A percentile compares a stretch with the other conserved stretches of the same genome.
Evolutionary conservation across 1,140 invertebrate genomes (phyloP).

Genomic region (Daktulosphaira vitifoliae): DNA sequence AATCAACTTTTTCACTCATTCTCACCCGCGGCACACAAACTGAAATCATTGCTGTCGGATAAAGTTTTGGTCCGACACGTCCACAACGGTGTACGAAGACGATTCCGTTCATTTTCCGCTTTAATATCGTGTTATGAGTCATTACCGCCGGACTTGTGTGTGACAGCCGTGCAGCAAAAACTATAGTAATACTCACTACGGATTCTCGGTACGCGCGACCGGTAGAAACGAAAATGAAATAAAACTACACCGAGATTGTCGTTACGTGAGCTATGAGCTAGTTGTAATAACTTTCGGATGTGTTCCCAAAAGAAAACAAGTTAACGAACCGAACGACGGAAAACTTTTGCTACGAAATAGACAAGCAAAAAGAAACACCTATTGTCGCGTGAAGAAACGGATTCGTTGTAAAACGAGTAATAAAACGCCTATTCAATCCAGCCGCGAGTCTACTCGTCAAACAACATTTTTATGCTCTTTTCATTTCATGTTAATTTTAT

Average conservation of each 20-base stretch:
- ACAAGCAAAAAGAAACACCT: neutral
- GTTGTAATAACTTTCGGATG: neutral
- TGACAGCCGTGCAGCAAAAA: too few relatives aligned
- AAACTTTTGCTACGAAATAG: neutral
- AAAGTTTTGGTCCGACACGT: neutral
- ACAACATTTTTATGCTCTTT: too few relatives aligned
- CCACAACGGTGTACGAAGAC: neutral
- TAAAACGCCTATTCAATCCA: too few relatives aligned
- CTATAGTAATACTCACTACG: too few relatives aligned
- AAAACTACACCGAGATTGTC: neutral
- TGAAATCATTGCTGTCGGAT: neutral
- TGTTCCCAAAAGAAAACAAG: conserved; percentile 18
- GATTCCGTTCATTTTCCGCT: neutral
- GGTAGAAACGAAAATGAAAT: neutral
- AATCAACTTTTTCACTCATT: conserved; percentile 14
- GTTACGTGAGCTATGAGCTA: conserved; percentile 7
- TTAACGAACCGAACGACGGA: neutral
- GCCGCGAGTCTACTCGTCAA: too few relatives aligned
- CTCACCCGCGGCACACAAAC: neutral
- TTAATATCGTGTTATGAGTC: neutral
- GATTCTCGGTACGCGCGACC: neutral
- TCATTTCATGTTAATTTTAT: too few relatives aligned
- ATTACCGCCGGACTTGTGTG: neutral
- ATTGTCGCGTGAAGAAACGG: neutral
- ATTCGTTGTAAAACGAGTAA: too few relatives aligned